Percentiles rank a stretch among this genome's conserved stretches.
These are phyloP conservation scores for Lipophrys pholis DNA, from an alignment of 2,113 vertebrate genomes.

Conservation along the genomic window DNA sequence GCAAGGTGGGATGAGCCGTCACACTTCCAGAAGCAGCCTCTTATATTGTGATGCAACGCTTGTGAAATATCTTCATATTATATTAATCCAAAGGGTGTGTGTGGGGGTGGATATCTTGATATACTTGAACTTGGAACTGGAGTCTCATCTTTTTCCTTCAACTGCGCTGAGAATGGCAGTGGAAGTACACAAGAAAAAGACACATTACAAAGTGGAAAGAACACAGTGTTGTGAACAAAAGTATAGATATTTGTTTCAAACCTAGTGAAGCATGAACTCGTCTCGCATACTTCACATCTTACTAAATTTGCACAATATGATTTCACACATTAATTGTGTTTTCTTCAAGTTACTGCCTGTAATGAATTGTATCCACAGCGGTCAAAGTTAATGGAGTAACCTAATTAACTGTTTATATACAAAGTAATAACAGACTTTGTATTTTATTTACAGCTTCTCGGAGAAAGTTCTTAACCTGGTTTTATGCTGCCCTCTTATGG, in stretches of 20 bases:
- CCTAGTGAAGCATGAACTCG: no score
- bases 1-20: background rate
- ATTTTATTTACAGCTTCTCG: background rate
- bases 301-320: no score
- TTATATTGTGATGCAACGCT: background rate
- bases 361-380: no score
- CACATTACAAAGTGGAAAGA: no score
- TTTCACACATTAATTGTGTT: no score
- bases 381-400: no score
- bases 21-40: background rate
- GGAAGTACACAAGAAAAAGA: no score
- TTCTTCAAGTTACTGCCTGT: no score
- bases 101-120: background rate
- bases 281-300: no score
- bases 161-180: background rate
- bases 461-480: background rate
- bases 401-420: background rate
- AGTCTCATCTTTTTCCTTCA: background rate
- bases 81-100: background rate
- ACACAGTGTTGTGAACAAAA: no score
- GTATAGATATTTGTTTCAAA: no score
- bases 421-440: background rate
- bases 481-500: conserved; percentile 50
- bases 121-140: background rate
- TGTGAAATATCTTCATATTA: background rate